Evolutionary conservation across 2,888 invertebrate genomes (phyloP).

Genomic region (Steinernema scapterisci): DNA sequence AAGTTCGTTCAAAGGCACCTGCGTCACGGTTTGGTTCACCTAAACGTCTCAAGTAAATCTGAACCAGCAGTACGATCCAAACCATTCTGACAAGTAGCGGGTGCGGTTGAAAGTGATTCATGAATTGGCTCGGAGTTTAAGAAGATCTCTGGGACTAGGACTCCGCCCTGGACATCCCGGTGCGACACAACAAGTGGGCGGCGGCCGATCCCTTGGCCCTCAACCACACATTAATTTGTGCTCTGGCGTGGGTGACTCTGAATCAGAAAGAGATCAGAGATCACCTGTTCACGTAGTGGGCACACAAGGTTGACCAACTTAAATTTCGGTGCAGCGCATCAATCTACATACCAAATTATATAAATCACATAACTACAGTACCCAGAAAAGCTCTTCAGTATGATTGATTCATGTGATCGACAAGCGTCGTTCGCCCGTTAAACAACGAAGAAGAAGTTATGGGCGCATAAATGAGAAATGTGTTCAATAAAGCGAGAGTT

Average conservation of each 20-base stretch:
- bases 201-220: background rate
- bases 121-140: background rate
- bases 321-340: too few relatives aligned
- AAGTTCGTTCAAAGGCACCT: slow-evolving; percentile 46
- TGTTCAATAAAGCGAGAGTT: too few relatives aligned
- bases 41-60: background rate
- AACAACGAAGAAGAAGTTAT: too few relatives aligned
- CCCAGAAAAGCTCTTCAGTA: too few relatives aligned
- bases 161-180: background rate
- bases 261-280: background rate
- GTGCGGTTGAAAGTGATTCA: background rate
- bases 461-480: too few relatives aligned
- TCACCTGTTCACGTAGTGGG: too few relatives aligned
- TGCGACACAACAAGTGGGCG: slow-evolving; percentile 17
- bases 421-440: too few relatives aligned
- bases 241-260: background rate
- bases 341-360: too few relatives aligned
- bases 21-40: slow-evolving; percentile 6
- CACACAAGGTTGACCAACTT: too few relatives aligned
- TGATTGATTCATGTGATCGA: too few relatives aligned
- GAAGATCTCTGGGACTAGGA: background rate
- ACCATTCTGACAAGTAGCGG: background rate
- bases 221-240: background rate
- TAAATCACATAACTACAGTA: too few relatives aligned
- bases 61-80: too few relatives aligned